Percentiles rank a stretch among this genome's conserved stretches.
These are phyloP conservation scores for Drosophila melanosoma DNA, from an alignment of 2,888 invertebrate genomes.

Conservation along the genomic window DNA sequence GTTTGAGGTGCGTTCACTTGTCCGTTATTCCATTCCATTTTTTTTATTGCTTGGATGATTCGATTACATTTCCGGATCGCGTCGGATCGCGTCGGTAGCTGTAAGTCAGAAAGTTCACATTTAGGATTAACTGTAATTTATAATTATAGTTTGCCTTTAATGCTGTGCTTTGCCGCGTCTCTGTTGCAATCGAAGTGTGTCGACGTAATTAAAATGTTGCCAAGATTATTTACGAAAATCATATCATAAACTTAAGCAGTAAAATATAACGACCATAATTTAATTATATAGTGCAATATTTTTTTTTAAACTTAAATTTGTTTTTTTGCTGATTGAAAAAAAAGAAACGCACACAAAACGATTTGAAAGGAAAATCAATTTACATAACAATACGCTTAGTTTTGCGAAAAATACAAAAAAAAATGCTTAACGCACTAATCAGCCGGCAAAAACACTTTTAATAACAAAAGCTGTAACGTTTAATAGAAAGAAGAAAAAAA, in stretches of 20 bases:
- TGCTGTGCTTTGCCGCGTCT: neutral
- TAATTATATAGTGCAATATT: neutral
- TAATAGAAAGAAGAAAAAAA: conserved; percentile 37
- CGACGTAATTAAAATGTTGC: neutral
- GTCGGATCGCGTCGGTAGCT: conserved; percentile 13
- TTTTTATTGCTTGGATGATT: conserved; percentile 37
- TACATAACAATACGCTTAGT: conserved; percentile 57
- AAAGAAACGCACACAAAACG: neutral
- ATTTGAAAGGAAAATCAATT: conserved; percentile 52
- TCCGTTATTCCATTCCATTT: conserved; percentile 33
- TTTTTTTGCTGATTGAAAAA: conserved; percentile 13
- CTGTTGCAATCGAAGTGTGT: neutral
- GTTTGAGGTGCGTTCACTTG: conserved; percentile 72
- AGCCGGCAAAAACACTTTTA: conserved; percentile 47
- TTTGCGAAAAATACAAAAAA: conserved; percentile 58
- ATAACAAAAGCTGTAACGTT: conserved; percentile 61
- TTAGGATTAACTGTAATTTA: neutral
- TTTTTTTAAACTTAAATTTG: neutral
- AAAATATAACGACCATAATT: neutral
- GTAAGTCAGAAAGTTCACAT: conserved; percentile 23
- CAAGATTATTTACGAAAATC: neutral
- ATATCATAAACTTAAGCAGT: neutral
- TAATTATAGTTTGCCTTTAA: neutral
- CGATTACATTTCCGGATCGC: conserved; percentile 70
- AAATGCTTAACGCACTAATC: conserved; percentile 68